Evolutionary conservation across 2,113 vertebrate genomes (phyloP), one percentile per base, ranked within the genome.

Genomic region (Alectura lathami): DNA sequence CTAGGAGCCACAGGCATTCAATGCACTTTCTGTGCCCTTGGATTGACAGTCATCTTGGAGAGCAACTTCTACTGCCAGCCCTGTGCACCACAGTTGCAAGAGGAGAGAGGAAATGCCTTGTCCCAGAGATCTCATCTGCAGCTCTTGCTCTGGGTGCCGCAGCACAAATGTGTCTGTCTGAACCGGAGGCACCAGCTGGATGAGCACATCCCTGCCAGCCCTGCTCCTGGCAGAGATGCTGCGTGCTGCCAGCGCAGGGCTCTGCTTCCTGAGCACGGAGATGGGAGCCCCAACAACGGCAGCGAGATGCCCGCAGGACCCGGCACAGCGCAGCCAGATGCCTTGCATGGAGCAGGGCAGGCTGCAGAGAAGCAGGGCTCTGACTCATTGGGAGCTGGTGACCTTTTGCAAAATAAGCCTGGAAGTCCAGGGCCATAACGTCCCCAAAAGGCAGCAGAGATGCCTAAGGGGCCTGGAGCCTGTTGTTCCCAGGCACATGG

Each of bases 341-440:
- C 42, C 73, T 42, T 1, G 11, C 7, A 2, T 1, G 8, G 4
- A 79, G 18, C 47, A 47, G 94, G 91, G 56, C 70, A 80, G 63
- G 83, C 85, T 88, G 90, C 86, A 3, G 11, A 66, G 63, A 69
- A 70, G 29, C 68, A 64, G 88, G 20, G 11, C 88, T 69, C 68
- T 95, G 95, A 95, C 95, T 94, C 94, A 85, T 91, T 11, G 0
- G 83, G 26, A 85, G 75, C 94, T 93, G 94, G 88, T 95, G 93
- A 91, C 92, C 88, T 96, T 96, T 96, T 57, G 83, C 86, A 83
- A 89, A 86, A 89, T 93, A 90, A 96, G 83, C 72, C 64, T 90
- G 8, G 0, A 53, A 69, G 69, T 77, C 47, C 51, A 21, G 64
- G 76, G 83, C 68, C 78, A 17, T 43, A 56, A 78, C 67, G 89